Percentiles rank a stretch among this genome's conserved stretches.
Evolutionary conservation across 2,888 invertebrate genomes (phyloP).

Genomic region (Macrosiphum euphorbiae): DNA sequence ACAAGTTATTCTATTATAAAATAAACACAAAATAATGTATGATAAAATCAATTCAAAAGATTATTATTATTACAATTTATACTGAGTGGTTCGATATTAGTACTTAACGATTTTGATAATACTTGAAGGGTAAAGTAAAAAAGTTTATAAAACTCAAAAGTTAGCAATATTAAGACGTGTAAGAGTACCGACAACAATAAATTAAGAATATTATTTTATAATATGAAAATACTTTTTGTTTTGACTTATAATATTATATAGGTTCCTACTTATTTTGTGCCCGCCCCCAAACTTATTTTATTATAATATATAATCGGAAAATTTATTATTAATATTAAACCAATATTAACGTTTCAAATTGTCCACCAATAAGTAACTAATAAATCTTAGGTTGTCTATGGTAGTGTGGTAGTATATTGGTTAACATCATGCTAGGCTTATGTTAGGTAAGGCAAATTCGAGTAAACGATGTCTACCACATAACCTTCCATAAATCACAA

Average conservation of each 20-base stretch:
- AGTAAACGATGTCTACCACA: not conserved
- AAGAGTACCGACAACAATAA: not conserved
- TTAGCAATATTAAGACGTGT: not conserved
- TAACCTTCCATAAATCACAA: not conserved
- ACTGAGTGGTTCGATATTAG: not conserved
- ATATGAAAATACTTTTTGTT: not conserved
- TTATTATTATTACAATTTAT: not conserved
- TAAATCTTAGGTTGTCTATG: not conserved
- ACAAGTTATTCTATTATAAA: not conserved
- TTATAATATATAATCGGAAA: not conserved
- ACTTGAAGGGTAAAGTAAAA: not conserved
- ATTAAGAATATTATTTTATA: not conserved
- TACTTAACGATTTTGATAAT: not conserved
- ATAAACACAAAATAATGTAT: not conserved
- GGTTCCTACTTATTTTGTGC: not conserved
- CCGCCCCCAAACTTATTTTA: not conserved
- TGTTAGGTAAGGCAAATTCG: not conserved
- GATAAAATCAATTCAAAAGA: not conserved
- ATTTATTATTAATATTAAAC: not conserved
- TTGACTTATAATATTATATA: not conserved
- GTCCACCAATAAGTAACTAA: not conserved
- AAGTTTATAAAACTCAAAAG: not conserved
- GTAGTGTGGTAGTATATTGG: not conserved
- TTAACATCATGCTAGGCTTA: not conserved
- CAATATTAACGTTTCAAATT: not conserved